These are phyloP conservation scores for Drosophila setifemur DNA, from an alignment of 1,140 invertebrate genomes.

Conservation along the genomic window DNA sequence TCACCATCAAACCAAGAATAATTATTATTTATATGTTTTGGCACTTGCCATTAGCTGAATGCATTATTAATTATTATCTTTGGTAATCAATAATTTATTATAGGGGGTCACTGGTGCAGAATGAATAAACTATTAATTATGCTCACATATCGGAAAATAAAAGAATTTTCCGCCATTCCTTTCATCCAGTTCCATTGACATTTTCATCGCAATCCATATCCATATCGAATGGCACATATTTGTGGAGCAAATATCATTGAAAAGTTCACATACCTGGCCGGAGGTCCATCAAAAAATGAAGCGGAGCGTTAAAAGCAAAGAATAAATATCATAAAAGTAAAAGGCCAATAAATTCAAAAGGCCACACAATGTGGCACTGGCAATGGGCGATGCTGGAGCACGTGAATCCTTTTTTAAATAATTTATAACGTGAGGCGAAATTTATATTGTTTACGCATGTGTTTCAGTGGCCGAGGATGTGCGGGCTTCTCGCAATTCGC, in stretches of 20 bases:
- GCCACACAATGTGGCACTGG: constrained; percentile 26
- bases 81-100: no score
- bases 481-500: constrained; percentile 64
- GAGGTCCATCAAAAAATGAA: constrained; percentile 24
- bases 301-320: constrained; percentile 42
- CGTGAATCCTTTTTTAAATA: constrained; percentile 70
- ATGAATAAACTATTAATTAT: no score
- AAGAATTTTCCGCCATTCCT: no score
- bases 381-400: constrained; percentile 21
- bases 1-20: no score
- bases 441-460: constrained; percentile 78
- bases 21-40: no score
- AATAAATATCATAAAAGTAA: constrained; percentile 71
- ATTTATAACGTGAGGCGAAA: constrained; percentile 71
- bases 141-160: no score
- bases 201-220: neutral
- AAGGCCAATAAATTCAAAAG: constrained; percentile 77
- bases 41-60: no score
- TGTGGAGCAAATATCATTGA: neutral
- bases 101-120: no score
- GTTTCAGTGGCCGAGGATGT: constrained; percentile 73
- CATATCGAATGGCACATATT: constrained; percentile 3
- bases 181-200: no score
- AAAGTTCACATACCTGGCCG: constrained; percentile 18
- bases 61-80: no score